Conservation (phyloP, 2,888 invertebrate genomes). For the Phengaris alcon region DNA sequence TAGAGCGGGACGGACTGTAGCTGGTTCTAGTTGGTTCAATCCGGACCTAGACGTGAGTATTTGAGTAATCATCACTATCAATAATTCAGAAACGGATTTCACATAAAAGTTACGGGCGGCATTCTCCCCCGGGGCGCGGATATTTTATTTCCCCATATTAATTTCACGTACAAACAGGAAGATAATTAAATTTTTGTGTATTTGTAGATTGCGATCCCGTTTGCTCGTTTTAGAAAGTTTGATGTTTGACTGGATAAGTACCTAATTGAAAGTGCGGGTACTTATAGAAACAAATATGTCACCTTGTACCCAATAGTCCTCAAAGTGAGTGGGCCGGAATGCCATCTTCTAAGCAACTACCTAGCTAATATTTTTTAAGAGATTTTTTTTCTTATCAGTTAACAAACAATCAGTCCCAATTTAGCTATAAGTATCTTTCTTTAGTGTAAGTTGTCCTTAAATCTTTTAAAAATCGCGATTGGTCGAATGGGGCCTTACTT, state of each 20-base stretch:
- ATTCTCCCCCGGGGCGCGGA: conserved; percentile 27
- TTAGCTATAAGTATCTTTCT: no score
- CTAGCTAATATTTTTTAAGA: no score
- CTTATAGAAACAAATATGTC: no score
- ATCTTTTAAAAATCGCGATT: no score
- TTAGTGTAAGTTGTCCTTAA: no score
- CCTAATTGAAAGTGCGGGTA: neutral
- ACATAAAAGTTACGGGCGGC: conserved; percentile 26
- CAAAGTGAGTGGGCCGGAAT: no score
- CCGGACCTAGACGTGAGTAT: conserved; percentile 59
- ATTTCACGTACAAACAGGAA: neutral
- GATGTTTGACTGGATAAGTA: neutral
- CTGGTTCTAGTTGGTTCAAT: conserved; percentile 43
- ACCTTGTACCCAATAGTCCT: no score
- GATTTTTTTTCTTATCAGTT: no score
- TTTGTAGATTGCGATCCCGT: neutral
- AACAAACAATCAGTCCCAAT: no score
- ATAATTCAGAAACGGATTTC: conserved; percentile 3
- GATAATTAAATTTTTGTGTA: neutral
- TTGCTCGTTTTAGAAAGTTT: neutral
- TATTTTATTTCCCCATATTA: conserved; percentile 3
- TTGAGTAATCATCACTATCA: conserved; percentile 48
- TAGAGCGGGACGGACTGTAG: neutral
- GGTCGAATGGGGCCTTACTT: no score
- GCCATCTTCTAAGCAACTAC: no score